These are phyloP conservation scores for Eledona agricola DNA, from an alignment of 2,888 invertebrate species.

Conservation along the genomic window DNA sequence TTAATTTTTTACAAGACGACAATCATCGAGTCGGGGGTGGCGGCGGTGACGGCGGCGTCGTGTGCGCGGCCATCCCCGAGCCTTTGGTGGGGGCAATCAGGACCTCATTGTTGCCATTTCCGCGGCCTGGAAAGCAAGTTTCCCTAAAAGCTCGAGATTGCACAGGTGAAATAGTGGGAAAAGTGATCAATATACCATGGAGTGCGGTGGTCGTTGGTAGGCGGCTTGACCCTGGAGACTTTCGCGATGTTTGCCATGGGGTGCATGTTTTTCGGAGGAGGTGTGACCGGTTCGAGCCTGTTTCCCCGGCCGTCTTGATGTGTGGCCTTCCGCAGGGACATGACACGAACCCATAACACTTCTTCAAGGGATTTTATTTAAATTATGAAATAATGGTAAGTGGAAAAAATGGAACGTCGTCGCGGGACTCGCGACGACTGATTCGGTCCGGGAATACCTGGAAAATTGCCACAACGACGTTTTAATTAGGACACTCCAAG, in stretches of 20 bases:
- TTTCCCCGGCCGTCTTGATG: conserved; percentile 28
- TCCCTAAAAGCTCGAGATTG: conserved; percentile 42
- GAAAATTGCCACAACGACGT: no score
- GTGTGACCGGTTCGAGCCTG: conserved; percentile 43
- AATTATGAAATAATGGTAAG: conserved; percentile 58
- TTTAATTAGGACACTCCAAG: no score
- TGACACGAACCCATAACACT: conserved; percentile 51
- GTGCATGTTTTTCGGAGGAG: conserved; percentile 43
- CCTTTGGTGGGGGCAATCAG: conserved; percentile 39
- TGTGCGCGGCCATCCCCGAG: conserved; percentile 47
- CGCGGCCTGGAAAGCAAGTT: conserved; percentile 39
- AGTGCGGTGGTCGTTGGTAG: conserved; percentile 41
- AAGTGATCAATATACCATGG: conserved; percentile 52
- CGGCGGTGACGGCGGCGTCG: conserved; percentile 41
- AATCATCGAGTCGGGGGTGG: conserved; percentile 41
- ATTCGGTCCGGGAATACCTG: no score
- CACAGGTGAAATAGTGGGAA: conserved; percentile 51
- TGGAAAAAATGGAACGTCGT: no score
- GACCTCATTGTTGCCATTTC: conserved; percentile 47
- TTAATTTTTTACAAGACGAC: conserved; percentile 43
- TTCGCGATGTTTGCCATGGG: conserved; percentile 23
- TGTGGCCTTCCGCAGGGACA: conserved; percentile 37
- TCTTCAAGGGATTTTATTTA: conserved; percentile 48
- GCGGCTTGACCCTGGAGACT: conserved; percentile 7
- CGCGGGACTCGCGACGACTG: no score